These are phyloP conservation scores for Meliscaeva auricollis DNA, from an alignment of 2,888 invertebrate species.

Conservation along the genomic window DNA sequence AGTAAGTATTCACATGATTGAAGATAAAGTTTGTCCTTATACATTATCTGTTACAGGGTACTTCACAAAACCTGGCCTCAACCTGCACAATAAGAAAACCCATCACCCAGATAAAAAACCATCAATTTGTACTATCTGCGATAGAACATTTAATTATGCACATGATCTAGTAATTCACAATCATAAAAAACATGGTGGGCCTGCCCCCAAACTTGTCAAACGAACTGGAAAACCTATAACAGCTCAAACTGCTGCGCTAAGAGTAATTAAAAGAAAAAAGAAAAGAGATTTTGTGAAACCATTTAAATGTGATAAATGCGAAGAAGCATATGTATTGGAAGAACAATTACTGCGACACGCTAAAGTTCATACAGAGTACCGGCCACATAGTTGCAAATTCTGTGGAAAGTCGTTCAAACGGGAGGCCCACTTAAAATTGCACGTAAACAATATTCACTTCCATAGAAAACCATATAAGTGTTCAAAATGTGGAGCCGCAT, in stretches of 20 bases:
- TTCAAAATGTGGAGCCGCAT: constrained; percentile 39
- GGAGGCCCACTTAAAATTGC: constrained; percentile 57
- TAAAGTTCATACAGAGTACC: constrained; percentile 48
- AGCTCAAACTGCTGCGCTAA: constrained; percentile 10
- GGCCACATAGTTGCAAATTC: constrained; percentile 29
- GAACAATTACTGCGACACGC: constrained; percentile 41
- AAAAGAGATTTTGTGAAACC: constrained; percentile 43
- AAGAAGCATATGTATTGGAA: constrained; percentile 44
- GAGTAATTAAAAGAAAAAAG: constrained; percentile 27
- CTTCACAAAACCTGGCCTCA: neutral
- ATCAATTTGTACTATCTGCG: constrained; percentile 26
- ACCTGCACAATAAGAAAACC: constrained; percentile 16
- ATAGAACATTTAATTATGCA: constrained; percentile 3
- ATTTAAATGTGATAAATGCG: constrained; percentile 48
- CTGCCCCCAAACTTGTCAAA: neutral
- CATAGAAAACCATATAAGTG: constrained; percentile 59
- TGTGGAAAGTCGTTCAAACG: constrained; percentile 56
- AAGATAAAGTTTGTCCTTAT: neutral
- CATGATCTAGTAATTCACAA: constrained; percentile 45
- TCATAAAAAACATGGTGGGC: constrained; percentile 41
- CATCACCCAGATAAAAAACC: constrained; percentile 42
- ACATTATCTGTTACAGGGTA: constrained; percentile 2
- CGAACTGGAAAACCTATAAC: neutral
- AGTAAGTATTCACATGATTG: neutral
- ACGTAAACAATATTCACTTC: constrained; percentile 42